Base-by-base conservation (phyloP, 2,797 vertebrate species). In the Karalla daura region DNA sequence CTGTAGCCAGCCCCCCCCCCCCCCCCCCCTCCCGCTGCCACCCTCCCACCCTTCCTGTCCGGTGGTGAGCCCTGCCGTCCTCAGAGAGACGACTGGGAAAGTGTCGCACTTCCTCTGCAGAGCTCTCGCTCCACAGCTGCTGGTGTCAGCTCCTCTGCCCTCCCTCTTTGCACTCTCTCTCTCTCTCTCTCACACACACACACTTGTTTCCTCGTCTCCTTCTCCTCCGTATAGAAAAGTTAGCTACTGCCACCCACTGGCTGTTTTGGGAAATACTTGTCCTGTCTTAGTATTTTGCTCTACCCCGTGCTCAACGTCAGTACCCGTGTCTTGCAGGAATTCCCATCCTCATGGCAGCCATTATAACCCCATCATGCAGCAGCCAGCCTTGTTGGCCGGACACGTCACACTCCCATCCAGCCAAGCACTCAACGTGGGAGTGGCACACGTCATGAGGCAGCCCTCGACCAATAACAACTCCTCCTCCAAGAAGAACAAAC, bases 281-380 rank as follows among this genome's bases (percentile, higher is more conserved):
- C 9, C 1, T 25, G 37, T 51, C 49, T 63, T 10, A 39, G 40
- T 18, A 30, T 51, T 35, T 41, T 43, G 25, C 39, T 43, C 5
- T 35, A 17, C 51, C 41, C 12, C 5, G 0, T 23, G 18, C 51
- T 20, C 2, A 32, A 0, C n/a, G 28, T 46, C 10, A 15, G 5
- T 30, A 62, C 17, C 43, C 36, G 5, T 77, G 0, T 63, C 5
- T 85, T 72, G 4, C 92, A 99, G 98, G 90, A 99, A 96, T 88
- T 93, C 96, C 1, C 97, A 98, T 11, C 93, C 96, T 68, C 98
- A 99, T 0, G 93, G 95, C 81, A 95, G 94, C 93, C 98, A 99
- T 93, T 99, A 99, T 68, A 99, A 99, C 91, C 95, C 98, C 93
- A 99, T 99, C 93, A 98, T 99, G 97, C 98, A 99, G 92, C 98